Evolutionary conservation across 2,113 vertebrate genomes (phyloP), one percentile per base, ranked within the genome.

Genomic region (Strigops habroptila): DNA sequence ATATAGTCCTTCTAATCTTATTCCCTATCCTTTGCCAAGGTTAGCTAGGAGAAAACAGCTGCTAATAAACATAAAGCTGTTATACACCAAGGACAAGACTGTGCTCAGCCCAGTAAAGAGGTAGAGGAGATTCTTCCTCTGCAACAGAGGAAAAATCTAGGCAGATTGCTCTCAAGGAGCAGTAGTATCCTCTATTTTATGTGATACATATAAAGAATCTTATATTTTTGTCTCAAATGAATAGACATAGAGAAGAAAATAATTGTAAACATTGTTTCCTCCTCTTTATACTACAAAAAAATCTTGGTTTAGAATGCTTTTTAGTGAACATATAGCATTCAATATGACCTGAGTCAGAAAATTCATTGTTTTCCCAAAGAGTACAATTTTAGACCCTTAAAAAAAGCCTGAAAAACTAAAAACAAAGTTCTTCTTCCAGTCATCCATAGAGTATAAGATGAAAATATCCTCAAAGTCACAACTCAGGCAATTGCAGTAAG

Each of bases 11-110:
- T 93, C 78, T 57, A 63, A 31, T 78, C n/a, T 77, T 79, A 63
- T 57, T 48, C 52, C n/a, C 57, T 78, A 39, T 16, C 39, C 39
- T 91, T 89, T 82, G 53, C 82, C 64, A 63, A 74, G 68, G 63
- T 80, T 62, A 81, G 71, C 71, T 60, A 70, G 71, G 49, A 88
- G 55, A 80, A 93, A 94, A 77, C 71, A 95, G 91, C 84, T 95
- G 93, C 82, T 86, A 80, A 86, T 53, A 93, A 92, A 82, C 70
- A 83, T 70, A 93, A 91, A 93, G 86, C 64, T 86, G 64, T 86
- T 64, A 46, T 30, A 83, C 43, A 96, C 53, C 94, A 90, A 94
- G 60, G 82, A 59, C 53, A 91, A 80, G 71, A 77, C 14, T 80
- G 39, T 68, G 59, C 22, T 92, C 49, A 74, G 63, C 41, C 60